These are phyloP conservation scores for Tetrax tetrax DNA, from an alignment of 2,113 vertebrate genomes.

Conservation along the genomic window DNA sequence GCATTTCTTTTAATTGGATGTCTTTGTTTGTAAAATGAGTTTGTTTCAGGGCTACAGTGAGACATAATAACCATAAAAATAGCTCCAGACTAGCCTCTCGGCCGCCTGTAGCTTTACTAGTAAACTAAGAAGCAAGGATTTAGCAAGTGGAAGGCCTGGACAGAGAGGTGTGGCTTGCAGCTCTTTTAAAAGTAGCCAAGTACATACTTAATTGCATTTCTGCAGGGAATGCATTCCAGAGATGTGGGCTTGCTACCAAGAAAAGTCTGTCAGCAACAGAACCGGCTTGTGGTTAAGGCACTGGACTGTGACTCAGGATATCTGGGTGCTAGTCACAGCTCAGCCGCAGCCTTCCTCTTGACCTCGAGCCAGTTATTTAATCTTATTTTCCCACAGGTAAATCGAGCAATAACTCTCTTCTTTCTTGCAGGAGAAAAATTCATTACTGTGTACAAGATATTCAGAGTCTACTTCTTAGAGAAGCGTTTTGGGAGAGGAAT, in stretches of 20 bases:
- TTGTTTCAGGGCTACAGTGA: neutral
- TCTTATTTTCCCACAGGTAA: conserved; percentile 31
- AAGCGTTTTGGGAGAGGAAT: neutral
- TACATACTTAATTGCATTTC: conserved; percentile 54
- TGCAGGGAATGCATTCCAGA: conserved; percentile 59
- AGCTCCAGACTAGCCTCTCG: neutral
- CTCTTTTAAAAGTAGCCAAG: conserved; percentile 41
- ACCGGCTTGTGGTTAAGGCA: neutral
- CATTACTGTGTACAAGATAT: neutral
- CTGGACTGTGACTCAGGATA: conserved; percentile 37
- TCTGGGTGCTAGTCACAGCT: conserved; percentile 32
- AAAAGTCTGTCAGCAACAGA: conserved; percentile 15
- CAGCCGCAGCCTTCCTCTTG: conserved; percentile 7
- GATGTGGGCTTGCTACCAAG: conserved; percentile 52
- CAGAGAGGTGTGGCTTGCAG: conserved; percentile 31
- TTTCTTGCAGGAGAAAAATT: neutral
- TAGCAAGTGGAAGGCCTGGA: conserved; percentile 28
- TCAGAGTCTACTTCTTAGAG: neutral
- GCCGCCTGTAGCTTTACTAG: neutral
- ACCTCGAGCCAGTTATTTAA: neutral
- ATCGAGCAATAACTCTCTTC: neutral
- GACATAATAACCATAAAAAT: neutral
- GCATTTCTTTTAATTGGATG: neutral
- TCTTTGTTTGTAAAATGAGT: neutral
- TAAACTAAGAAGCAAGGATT: conserved; percentile 38